These are phyloP conservation scores for Polymixis flavicincta DNA, from an alignment of 2,888 invertebrate species.

Conservation along the genomic window DNA sequence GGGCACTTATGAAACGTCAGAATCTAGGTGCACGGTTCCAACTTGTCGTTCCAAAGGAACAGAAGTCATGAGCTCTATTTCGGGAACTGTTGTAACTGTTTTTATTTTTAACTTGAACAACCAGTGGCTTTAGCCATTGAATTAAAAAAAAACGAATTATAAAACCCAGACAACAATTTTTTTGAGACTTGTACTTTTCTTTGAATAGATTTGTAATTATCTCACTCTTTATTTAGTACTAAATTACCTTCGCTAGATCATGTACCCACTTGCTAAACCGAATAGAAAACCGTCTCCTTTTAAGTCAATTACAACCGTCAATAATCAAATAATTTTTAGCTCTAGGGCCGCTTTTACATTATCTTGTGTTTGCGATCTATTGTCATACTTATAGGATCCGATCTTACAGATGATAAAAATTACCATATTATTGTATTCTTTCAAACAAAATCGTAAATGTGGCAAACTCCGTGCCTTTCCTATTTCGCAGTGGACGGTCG, in stretches of 20 bases:
- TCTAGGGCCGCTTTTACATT: constrained; percentile 11
- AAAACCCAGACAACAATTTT: background rate
- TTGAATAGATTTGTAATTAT: background rate
- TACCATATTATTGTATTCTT: background rate
- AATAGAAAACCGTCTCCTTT: constrained; percentile 19
- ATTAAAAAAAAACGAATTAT: background rate
- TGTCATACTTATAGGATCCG: background rate
- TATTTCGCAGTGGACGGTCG: background rate
- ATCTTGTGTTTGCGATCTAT: background rate
- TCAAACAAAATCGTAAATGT: background rate
- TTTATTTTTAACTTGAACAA: background rate
- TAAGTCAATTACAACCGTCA: background rate
- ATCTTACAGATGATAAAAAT: background rate
- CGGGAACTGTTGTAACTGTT: background rate
- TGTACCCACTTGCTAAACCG: background rate
- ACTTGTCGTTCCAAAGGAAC: too few relatives aligned
- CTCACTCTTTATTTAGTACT: background rate
- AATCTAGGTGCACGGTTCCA: too few relatives aligned
- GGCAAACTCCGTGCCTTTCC: background rate
- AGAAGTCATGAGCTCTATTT: constrained; percentile 5
- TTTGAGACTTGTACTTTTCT: background rate
- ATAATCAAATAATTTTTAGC: background rate
- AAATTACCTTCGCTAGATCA: constrained; percentile 1
- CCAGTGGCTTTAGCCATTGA: background rate
- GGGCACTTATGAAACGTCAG: too few relatives aligned